Evolutionary conservation across 1,140 invertebrate species (phyloP).

Genomic region (Neodiprion pinetum): DNA sequence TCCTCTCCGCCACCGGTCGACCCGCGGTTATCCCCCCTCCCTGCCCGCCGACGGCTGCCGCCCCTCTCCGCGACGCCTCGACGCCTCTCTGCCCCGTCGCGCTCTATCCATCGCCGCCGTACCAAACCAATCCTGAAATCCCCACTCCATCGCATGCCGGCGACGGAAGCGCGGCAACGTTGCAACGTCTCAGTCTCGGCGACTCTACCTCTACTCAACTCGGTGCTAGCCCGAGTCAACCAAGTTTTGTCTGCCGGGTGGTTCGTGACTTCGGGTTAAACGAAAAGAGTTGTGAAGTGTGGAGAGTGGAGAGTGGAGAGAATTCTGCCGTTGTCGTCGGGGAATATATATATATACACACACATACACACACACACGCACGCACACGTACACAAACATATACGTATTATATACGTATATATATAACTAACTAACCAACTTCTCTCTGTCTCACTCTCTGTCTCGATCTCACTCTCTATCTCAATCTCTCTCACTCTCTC

Average conservation of each 20-base stretch:
- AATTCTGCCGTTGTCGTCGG: constrained; percentile 28
- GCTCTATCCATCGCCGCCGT: constrained; percentile 40
- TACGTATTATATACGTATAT: neutral
- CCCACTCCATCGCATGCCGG: constrained; percentile 37
- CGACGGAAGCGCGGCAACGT: constrained; percentile 51
- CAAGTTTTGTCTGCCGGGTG: constrained; percentile 58
- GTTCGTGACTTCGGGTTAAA: constrained; percentile 43
- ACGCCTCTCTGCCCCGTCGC: constrained; percentile 30
- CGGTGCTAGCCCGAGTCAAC: constrained; percentile 53
- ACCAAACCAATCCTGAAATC: constrained; percentile 50
- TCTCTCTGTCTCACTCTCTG: no score
- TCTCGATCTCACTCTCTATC: no score
- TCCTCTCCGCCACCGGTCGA: constrained; percentile 21
- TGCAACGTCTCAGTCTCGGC: constrained; percentile 56
- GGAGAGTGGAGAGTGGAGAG: constrained; percentile 42
- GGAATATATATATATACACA: neutral
- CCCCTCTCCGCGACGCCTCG: constrained; percentile 34
- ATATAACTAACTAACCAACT: no score
- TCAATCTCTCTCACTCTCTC: no score
- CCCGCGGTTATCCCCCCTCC: constrained; percentile 30
- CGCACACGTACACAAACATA: neutral
- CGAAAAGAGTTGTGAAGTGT: constrained; percentile 32
- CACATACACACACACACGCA: neutral
- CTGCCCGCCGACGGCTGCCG: constrained; percentile 16
- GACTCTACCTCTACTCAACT: constrained; percentile 28